A percentile compares a stretch with the other conserved stretches of the same genome.
Evolutionary conservation across 2,797 vertebrate species (phyloP).

Genomic region (Acanthiza pusilla): DNA sequence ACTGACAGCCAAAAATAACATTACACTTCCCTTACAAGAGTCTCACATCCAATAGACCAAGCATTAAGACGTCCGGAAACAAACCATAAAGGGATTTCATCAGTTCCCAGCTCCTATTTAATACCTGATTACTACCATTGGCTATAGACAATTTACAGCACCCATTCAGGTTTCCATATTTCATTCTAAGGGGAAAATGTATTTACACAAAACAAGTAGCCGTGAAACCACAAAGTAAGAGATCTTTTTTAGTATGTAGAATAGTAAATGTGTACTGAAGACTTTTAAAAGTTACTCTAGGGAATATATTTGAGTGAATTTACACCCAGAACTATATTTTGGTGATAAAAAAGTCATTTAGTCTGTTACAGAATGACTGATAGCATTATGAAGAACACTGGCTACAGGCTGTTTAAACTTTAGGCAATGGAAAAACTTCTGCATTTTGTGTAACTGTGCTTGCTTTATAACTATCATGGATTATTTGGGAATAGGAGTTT

Average conservation of each 20-base stretch:
- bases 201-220: not conserved
- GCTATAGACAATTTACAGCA: not conserved
- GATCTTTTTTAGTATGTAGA: not conserved
- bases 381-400: not conserved
- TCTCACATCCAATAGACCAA: not conserved
- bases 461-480: not conserved
- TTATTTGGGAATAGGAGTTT: not conserved
- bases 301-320: not conserved
- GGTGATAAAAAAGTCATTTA: not conserved
- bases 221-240: not conserved
- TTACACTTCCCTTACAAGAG: not conserved
- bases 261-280: not conserved
- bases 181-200: not conserved
- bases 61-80: not conserved
- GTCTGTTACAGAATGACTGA: not conserved
- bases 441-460: not conserved
- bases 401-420: not conserved
- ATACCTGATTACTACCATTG: not conserved
- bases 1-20: slow-evolving; percentile 23
- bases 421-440: not conserved
- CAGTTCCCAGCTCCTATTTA: not conserved
- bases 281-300: not conserved
- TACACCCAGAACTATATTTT: not conserved
- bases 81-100: not conserved
- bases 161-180: not conserved